Base-by-base conservation (phyloP, 2,888 invertebrate genomes). In the Crocallis elinguaria region DNA sequence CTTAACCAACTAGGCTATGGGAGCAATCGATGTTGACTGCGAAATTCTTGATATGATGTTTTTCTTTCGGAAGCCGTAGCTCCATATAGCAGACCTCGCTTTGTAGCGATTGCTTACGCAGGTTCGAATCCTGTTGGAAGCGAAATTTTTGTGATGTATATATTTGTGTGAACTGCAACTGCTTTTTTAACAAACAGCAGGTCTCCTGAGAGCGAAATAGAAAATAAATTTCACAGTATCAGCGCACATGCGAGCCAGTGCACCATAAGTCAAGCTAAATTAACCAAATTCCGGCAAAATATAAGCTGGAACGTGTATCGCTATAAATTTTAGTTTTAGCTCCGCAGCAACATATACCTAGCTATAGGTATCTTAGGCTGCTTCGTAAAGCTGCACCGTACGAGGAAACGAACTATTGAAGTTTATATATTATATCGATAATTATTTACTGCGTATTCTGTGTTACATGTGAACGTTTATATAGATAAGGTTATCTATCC, bases 221-320 rank as follows among this genome's bases (percentile, higher is more conserved):
- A 13, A 41, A 57, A 57, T 51, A 51, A 49, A 57, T 60, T 55
- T 55, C 35, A 55, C 45, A 49, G 52, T 57, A 57, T 60, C 33
- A 25, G 43, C 16, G 33, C 27, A 27, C 35, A 36, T 27, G 17
- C 36, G 12, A 37, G 21, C 62, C 60, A 55, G 21, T 38, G 8
- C 32, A 32, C 66, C 59, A 66, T 71, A 67, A 71, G 66, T 66
- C 64, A 60, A 57, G 66, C 63, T 59, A 66, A 68, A 73, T 71
- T 69, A 68, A 67, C 57, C 58, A 61, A 67, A 66, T 71, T 58
- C 64, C 56, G 45, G 43, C 59, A 50, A 46, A 58, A 64, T 62
- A 64, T 62, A 62, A 66, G 66, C 67, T 64, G 60, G 60, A 59
- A 49, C 57, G 56, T 64, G 60, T 65, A 56, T 51, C 49, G 49